These are phyloP conservation scores for Ormyrus pomaceus DNA, from an alignment of 2,888 invertebrate genomes.

Conservation along the genomic window DNA sequence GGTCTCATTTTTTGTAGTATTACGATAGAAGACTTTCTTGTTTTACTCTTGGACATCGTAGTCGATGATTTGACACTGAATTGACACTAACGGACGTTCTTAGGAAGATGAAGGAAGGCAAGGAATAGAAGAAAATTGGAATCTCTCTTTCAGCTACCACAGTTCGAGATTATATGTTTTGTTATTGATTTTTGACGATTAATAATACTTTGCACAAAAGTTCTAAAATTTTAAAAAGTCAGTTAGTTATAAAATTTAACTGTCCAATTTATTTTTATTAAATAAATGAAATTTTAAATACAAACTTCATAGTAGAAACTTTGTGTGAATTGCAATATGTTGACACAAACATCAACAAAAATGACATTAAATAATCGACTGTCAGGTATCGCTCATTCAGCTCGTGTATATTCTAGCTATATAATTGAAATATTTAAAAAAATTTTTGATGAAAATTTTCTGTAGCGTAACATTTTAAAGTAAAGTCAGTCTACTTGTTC, in stretches of 20 bases:
- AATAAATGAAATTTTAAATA: constrained; percentile 15
- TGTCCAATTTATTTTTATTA: neutral
- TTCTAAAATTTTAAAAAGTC: constrained; percentile 10
- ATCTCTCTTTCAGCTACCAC: constrained; percentile 24
- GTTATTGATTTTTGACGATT: constrained; percentile 41
- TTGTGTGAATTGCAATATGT: neutral
- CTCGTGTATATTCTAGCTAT: constrained; percentile 27
- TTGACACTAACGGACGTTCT: constrained; percentile 58
- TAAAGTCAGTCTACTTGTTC: constrained; percentile 48
- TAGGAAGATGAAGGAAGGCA: constrained; percentile 55
- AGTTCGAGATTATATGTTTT: constrained; percentile 22
- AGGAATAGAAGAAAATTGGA: constrained; percentile 38
- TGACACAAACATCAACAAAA: constrained; percentile 1
- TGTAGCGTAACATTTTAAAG: constrained; percentile 9
- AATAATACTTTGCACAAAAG: constrained; percentile 41
- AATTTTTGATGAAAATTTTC: neutral
- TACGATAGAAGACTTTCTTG: constrained; percentile 53
- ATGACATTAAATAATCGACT: constrained; percentile 16
- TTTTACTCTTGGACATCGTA: constrained; percentile 44
- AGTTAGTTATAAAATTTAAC: constrained; percentile 6
- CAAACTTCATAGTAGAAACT: constrained; percentile 5
- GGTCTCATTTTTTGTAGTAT: constrained; percentile 41
- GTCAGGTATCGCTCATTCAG: neutral
- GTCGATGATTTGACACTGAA: constrained; percentile 59
- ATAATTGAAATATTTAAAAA: constrained; percentile 27